Evolutionary conservation across 2,113 vertebrate genomes (phyloP).

Genomic region (Cinclus cinclus): DNA sequence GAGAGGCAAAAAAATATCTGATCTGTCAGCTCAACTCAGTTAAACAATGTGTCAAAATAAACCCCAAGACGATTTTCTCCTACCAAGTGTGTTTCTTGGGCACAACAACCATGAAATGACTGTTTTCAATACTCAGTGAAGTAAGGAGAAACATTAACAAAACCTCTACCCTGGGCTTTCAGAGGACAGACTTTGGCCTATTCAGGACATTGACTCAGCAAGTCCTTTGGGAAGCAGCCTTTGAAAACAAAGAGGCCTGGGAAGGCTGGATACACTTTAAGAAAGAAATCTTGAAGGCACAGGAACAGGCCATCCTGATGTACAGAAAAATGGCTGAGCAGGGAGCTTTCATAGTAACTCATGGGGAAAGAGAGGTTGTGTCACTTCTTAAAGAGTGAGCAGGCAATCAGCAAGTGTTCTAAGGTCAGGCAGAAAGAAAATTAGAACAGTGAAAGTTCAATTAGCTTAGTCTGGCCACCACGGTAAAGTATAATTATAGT

Average conservation of each 20-base stretch:
- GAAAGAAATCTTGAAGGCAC: not conserved
- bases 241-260: not conserved
- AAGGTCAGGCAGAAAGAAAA: not conserved
- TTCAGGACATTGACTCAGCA: not conserved
- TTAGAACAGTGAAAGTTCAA: not conserved
- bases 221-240: not conserved
- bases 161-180: not conserved
- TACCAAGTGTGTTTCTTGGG: not conserved
- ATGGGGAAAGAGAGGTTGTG: not conserved
- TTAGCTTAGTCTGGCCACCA: not conserved
- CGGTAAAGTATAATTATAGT: not conserved
- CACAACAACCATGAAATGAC: not conserved
- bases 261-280: not conserved
- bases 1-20: not conserved
- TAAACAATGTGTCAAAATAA: not conserved
- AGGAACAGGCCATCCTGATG: rapidly evolving
- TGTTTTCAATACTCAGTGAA: not conserved
- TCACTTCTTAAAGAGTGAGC: not conserved
- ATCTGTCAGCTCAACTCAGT: not conserved
- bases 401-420: not conserved
- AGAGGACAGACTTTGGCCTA: not conserved
- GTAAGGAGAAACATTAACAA: not conserved
- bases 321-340: not conserved
- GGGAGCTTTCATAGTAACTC: not conserved
- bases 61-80: not conserved